phyloP scores from a whole-genome alignment of 2,888 invertebrate species.

The Metacarcinus magister region DNA sequence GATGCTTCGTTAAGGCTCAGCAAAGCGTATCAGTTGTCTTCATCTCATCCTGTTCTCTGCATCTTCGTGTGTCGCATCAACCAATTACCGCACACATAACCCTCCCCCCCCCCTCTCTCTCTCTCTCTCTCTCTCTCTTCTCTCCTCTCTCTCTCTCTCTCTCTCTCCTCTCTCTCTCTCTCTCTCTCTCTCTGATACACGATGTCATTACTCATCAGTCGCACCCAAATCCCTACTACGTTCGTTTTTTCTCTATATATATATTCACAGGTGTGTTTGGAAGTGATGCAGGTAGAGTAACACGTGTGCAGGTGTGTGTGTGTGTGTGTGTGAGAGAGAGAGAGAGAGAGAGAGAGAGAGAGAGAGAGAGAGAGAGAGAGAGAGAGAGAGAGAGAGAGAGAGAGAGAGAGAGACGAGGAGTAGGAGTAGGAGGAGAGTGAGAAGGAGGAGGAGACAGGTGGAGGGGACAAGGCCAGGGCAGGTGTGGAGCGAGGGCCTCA shows the following conservation, averaged over 20 bases:
- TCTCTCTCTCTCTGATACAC: background rate
- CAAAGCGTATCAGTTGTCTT: too few species aligned
- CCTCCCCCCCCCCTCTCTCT: background rate
- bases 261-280: background rate
- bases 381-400: too few species aligned
- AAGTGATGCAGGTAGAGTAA: background rate
- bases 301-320: background rate
- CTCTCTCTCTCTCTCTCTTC: conserved; percentile 15
- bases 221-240: background rate
- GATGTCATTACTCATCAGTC: background rate
- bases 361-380: too few species aligned
- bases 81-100: too few species aligned
- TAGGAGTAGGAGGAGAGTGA: background rate
- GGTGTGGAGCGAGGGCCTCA: conserved; percentile 57
- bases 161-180: background rate
- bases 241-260: too few species aligned
- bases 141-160: background rate
- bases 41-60: too few species aligned
- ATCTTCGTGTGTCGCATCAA: too few species aligned
- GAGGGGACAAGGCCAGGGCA: conserved; percentile 44
- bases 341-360: background rate
- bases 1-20: too few species aligned
- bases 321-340: background rate
- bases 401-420: too few species aligned
- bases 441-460: background rate